Evolutionary conservation across 1,140 invertebrate genomes (phyloP).

Genomic region (Eriosoma lanigerum): DNA sequence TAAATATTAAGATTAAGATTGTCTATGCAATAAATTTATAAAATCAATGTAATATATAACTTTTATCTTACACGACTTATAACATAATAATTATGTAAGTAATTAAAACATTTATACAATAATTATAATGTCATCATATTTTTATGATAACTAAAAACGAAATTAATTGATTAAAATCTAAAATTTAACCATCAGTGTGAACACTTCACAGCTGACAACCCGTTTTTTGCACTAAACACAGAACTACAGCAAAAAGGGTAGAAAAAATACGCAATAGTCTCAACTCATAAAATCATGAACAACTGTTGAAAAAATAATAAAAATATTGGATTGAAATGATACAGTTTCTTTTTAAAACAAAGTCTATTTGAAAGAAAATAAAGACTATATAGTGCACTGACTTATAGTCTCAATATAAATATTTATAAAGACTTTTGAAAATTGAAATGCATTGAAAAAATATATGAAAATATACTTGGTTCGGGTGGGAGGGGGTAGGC

Average conservation of each 20-base stretch:
- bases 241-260: background rate
- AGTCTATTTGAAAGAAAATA: background rate
- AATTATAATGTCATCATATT: no score
- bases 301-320: background rate
- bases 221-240: background rate
- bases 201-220: background rate
- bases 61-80: no score
- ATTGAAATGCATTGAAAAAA: background rate
- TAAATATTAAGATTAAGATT: no score
- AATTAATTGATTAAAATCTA: background rate
- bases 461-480: background rate
- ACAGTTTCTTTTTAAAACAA: background rate
- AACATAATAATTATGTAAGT: no score
- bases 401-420: no score
- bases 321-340: background rate
- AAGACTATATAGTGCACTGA: background rate
- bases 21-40: no score
- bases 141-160: background rate
- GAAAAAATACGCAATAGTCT: background rate
- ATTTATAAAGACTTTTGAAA: constrained; percentile 6
- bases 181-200: background rate
- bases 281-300: background rate
- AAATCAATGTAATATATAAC: no score
- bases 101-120: no score
- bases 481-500: no score